Percentiles rank a stretch among this genome's conserved stretches.
Conservation (phyloP, 2,797 vertebrate species). For the Darevskia mixta region DNA sequence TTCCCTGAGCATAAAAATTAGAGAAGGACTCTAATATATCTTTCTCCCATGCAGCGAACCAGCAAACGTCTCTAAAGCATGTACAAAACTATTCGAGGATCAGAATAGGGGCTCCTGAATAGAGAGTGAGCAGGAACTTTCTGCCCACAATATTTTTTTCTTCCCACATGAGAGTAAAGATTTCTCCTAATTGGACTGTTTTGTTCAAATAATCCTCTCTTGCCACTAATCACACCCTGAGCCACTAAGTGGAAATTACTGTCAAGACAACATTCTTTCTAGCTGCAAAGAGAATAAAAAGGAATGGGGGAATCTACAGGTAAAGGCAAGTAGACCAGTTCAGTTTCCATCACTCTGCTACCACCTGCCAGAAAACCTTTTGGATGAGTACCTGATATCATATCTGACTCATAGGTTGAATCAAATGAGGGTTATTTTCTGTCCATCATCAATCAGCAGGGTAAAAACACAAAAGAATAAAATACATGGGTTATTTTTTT, state of each 20-base stretch:
- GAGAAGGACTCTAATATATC: background rate
- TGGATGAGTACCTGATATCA: background rate
- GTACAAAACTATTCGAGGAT: background rate
- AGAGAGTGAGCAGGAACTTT: background rate
- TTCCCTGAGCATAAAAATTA: background rate
- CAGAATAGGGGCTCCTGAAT: background rate
- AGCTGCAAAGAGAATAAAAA: background rate
- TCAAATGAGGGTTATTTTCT: slow-evolving; percentile 10
- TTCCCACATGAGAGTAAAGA: background rate
- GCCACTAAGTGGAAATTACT: slow-evolving; percentile 11
- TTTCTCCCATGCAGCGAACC: no score
- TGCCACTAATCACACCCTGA: slow-evolving; percentile 21
- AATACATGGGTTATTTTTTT: background rate
- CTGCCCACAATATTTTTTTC: background rate
- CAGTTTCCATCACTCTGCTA: background rate
- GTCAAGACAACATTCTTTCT: background rate
- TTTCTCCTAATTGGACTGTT: background rate
- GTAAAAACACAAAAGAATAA: background rate
- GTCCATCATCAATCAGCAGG: background rate
- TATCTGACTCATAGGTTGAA: background rate
- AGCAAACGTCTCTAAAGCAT: background rate
- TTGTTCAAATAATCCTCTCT: slow-evolving; percentile 22
- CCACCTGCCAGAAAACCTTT: slow-evolving; percentile 1
- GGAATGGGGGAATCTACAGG: background rate
- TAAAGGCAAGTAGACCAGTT: background rate